Base-by-base conservation (phyloP, 2,888 invertebrate genomes). In the Phyto melanocephala region DNA sequence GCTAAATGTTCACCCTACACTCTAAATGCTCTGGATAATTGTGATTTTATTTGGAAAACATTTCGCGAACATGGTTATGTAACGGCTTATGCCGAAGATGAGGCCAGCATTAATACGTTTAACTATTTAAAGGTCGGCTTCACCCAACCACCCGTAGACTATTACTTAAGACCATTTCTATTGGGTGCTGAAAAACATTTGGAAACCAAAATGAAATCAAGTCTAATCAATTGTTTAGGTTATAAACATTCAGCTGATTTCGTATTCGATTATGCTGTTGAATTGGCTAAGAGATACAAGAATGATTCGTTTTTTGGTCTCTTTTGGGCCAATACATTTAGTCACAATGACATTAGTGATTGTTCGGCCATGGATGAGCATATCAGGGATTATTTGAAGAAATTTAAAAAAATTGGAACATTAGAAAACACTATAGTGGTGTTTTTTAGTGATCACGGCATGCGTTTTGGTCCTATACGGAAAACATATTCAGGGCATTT, bases 61-160 rank as follows among this genome's bases (percentile, higher is more conserved):
- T 98, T 94, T 87, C 93, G 93, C 77, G 90, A 94, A 5, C 91
- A 92, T 5, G 95, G 95, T 42, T 97, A 96, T 89, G 93, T 94
- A 0, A 97, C 97, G 0, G 95, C 94, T 6, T 96, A 95, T 86
- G 95, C 94, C 0, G 97, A 97, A 92, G 97, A 97, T 88, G 94
- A 94, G 82, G 92, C 94, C 0, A 87, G 88, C 1, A 94, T 96
- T 6, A 95, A 94, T 65, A 96, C 96, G 0, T 91, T 91, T 20
- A 95, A 95, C 87, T 95, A 94, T 85, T 88, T 93, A n/a, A 95
- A 95, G 87, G 91, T 92, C 47, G 95, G 95, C 0, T 97, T 97
- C 87, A 92, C 92, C 5, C 90, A 93, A 10, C 93, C 94, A 0
- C 97, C 98, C 0, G 95, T 95, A 0, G 96, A 97, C 88, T 96